Percentiles rank a stretch among this genome's conserved stretches.
Conservation (phyloP, 2,888 invertebrate genomes). For the Chrysolina americana region DNA sequence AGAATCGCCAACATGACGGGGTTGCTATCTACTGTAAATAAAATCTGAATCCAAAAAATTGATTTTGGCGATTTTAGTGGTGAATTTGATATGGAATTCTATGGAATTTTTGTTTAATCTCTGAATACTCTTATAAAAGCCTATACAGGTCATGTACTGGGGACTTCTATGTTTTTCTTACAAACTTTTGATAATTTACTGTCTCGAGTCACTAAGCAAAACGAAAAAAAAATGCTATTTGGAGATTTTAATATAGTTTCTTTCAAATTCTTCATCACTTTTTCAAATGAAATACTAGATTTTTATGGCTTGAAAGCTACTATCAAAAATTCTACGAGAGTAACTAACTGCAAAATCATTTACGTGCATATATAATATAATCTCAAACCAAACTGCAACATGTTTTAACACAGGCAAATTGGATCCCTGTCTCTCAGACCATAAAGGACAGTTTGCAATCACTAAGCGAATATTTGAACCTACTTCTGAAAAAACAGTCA, state of each 20-base stretch:
- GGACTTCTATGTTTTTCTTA: neutral
- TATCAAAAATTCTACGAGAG: too few species aligned
- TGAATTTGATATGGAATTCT: neutral
- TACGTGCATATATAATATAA: too few species aligned
- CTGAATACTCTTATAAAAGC: neutral
- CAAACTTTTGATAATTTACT: neutral
- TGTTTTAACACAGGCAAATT: too few species aligned
- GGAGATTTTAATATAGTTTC: too few species aligned
- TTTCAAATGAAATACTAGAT: too few species aligned
- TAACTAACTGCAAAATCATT: too few species aligned
- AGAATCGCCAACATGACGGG: neutral
- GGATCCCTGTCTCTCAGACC: neutral
- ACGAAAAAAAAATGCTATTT: too few species aligned
- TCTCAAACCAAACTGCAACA: too few species aligned
- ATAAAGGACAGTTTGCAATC: neutral
- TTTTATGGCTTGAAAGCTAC: too few species aligned
- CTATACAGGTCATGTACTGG: neutral
- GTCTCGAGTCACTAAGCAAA: too few species aligned
- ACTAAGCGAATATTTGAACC: neutral
- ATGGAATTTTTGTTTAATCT: neutral
- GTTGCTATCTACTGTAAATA: neutral
- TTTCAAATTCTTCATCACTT: too few species aligned
- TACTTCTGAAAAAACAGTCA: neutral
- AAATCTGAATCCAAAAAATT: neutral
- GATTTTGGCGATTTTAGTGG: neutral